Percentiles rank a stretch among this genome's conserved stretches.
These are phyloP conservation scores for Orthosia cruda DNA, from an alignment of 2,888 invertebrate species.

Conservation along the genomic window DNA sequence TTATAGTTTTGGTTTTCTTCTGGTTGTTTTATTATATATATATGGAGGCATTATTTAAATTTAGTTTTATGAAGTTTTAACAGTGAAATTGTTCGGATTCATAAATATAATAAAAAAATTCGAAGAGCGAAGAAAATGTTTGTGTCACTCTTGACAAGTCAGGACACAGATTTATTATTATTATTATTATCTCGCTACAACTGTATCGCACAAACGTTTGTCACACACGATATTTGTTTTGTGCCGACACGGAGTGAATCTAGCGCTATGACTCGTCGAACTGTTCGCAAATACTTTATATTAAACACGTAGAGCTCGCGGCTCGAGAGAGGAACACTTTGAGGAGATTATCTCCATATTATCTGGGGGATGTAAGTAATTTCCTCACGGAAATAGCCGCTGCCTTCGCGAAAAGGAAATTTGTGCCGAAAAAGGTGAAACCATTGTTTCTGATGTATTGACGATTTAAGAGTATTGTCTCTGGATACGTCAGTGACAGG, in stretches of 20 bases:
- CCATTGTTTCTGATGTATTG: conserved; percentile 40
- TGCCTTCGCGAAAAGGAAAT: conserved; percentile 44
- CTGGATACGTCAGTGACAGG: background rate
- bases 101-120: too few relatives aligned
- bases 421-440: conserved; percentile 51
- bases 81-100: too few relatives aligned
- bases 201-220: background rate
- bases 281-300: conserved; percentile 1
- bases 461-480: conserved; percentile 2
- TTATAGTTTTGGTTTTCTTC: too few relatives aligned
- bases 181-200: conserved; percentile 9
- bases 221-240: conserved; percentile 25
- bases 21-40: too few relatives aligned
- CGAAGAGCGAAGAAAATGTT: too few relatives aligned
- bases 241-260: conserved; percentile 13
- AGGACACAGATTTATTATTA: too few relatives aligned
- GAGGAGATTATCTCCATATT: conserved; percentile 48
- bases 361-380: conserved; percentile 57
- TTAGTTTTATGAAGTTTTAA: too few relatives aligned
- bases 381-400: conserved; percentile 54
- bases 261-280: conserved; percentile 24
- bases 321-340: conserved; percentile 20
- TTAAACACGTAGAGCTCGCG: conserved; percentile 14
- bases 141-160: too few relatives aligned
- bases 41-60: too few relatives aligned